These are phyloP conservation scores for Argopecten irradians DNA, from an alignment of 1,140 invertebrate species.

Conservation along the genomic window DNA sequence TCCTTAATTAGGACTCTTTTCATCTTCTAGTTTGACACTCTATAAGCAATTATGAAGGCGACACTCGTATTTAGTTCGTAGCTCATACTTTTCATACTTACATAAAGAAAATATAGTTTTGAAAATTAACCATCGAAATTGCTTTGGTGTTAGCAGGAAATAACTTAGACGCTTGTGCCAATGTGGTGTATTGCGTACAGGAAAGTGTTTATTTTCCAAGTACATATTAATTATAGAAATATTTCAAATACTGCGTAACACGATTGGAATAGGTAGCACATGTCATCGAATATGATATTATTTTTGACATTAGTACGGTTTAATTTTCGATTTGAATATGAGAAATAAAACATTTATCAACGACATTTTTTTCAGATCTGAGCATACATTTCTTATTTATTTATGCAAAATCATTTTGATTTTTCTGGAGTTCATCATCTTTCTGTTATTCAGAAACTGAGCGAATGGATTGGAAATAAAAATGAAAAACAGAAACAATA, in stretches of 20 bases:
- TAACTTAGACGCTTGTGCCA: not conserved
- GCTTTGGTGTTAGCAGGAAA: not conserved
- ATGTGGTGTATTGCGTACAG: not conserved
- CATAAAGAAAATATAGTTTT: not conserved
- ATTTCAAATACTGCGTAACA: not conserved
- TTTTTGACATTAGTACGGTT: too few species aligned
- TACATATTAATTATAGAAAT: not conserved
- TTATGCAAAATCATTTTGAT: too few species aligned
- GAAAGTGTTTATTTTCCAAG: not conserved
- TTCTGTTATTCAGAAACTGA: too few species aligned
- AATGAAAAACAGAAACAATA: too few species aligned
- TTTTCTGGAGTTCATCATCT: too few species aligned
- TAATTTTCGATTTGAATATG: too few species aligned
- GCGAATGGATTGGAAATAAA: too few species aligned
- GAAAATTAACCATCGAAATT: not conserved
- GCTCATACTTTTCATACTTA: not conserved
- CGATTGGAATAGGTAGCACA: too few species aligned
- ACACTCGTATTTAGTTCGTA: not conserved
- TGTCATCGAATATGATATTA: not conserved
- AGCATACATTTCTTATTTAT: too few species aligned
- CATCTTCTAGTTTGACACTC: conserved; percentile 1
- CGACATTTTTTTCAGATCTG: too few species aligned
- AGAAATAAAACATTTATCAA: too few species aligned
- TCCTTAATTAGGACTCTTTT: not conserved
- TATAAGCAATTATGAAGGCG: not conserved